Evolutionary conservation across 2,797 vertebrate species (phyloP).

Genomic region (Helarctos malayanus): DNA sequence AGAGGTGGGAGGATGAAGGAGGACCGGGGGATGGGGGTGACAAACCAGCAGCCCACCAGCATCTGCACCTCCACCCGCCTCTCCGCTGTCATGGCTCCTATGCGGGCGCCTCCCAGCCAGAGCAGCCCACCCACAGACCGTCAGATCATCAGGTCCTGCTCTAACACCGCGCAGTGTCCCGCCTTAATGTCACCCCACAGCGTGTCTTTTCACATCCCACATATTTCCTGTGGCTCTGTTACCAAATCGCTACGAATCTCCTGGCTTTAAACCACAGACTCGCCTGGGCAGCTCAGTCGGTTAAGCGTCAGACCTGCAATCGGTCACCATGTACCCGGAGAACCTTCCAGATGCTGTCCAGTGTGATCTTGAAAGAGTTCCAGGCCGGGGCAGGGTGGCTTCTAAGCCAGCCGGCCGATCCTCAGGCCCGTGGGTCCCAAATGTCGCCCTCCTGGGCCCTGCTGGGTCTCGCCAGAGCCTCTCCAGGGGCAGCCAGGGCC

Average conservation of each 20-base stretch:
- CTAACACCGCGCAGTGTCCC: neutral
- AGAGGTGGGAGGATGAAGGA: neutral
- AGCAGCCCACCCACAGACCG: neutral
- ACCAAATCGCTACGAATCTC: neutral
- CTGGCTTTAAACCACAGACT: neutral
- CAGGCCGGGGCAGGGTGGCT: neutral
- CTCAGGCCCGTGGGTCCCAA: neutral
- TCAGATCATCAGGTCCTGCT: too few species aligned
- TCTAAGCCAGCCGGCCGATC: neutral
- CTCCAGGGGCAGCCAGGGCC: neutral
- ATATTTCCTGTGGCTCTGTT: neutral
- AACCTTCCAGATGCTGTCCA: neutral
- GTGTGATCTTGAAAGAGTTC: neutral
- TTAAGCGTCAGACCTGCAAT: neutral
- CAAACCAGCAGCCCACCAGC: accelerated
- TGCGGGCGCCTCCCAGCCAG: neutral
- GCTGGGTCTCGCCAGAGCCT: too few species aligned
- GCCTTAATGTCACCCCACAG: neutral
- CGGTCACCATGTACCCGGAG: neutral
- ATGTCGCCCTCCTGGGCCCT: neutral
- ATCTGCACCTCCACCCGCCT: neutral
- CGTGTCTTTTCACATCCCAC: neutral
- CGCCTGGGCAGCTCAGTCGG: neutral
- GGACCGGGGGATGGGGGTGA: neutral
- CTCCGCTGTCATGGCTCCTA: neutral